Evolutionary conservation across 2,797 vertebrate genomes (phyloP).

Genomic region (Yasuhikotakia modesta): DNA sequence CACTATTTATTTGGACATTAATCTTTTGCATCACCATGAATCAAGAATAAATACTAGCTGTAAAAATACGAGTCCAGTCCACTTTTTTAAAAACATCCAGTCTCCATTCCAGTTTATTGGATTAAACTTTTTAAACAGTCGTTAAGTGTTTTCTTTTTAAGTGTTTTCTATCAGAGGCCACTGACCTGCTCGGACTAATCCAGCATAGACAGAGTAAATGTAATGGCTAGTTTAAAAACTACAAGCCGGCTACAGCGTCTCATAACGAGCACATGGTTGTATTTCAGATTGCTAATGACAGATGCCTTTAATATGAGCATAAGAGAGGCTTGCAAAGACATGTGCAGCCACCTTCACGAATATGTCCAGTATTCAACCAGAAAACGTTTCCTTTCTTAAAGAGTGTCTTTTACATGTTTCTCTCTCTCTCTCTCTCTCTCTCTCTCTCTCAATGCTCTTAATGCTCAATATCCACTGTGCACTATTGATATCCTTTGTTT

Average conservation of each 20-base stretch:
- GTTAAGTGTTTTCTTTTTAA: no score
- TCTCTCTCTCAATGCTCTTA: no score
- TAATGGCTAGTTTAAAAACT: not conserved
- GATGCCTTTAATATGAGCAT: conserved; percentile 1
- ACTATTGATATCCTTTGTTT: not conserved
- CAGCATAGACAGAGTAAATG: not conserved
- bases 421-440: not conserved
- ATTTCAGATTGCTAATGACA: conserved; percentile 1
- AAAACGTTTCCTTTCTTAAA: not conserved
- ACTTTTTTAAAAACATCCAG: no score
- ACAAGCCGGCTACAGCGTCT: not conserved
- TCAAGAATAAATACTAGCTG: no score
- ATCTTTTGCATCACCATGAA: no score
- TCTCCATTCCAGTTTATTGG: no score
- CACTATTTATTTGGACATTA: no score
- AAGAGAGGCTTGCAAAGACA: not conserved
- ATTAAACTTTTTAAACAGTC: no score
- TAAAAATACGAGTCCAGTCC: no score
- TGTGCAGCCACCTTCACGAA: no score
- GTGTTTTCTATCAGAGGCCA: no score
- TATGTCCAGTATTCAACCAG: conserved; percentile 15
- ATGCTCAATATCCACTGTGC: not conserved
- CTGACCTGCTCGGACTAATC: no score
- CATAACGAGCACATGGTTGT: not conserved
- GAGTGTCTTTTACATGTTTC: not conserved